phyloP scores from a whole-genome alignment of 2,888 invertebrate genomes.

The Ormyrus labotus region DNA sequence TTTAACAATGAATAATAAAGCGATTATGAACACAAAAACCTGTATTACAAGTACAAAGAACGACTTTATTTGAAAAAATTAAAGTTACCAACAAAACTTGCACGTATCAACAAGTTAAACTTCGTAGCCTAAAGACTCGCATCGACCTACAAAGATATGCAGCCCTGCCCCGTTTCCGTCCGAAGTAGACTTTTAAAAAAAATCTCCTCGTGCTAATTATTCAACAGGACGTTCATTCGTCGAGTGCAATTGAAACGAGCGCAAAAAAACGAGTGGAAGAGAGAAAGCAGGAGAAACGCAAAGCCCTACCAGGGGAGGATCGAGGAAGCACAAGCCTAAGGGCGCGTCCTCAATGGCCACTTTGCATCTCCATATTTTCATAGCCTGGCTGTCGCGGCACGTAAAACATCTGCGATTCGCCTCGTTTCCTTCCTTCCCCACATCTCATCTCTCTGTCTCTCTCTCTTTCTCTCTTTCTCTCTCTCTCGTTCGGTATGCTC shows the following conservation, averaged over 20 bases:
- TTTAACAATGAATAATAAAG: no score
- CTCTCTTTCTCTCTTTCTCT: no score
- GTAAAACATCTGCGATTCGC: slow-evolving; percentile 1
- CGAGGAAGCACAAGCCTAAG: not conserved
- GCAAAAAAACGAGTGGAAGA: not conserved
- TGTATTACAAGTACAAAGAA: no score
- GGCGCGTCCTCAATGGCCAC: slow-evolving; percentile 29
- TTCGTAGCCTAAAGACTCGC: no score
- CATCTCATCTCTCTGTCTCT: not conserved
- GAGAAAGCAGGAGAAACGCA: slow-evolving; percentile 5
- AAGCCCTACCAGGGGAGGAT: not conserved
- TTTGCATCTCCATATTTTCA: slow-evolving; percentile 29
- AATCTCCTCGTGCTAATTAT: slow-evolving; percentile 30
- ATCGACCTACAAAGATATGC: no score
- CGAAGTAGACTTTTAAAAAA: no score
- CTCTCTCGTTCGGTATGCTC: no score
- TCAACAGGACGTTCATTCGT: slow-evolving; percentile 10
- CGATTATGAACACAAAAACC: no score
- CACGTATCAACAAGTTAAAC: no score
- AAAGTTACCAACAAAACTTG: no score
- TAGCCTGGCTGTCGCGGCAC: not conserved
- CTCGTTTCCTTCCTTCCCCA: not conserved
- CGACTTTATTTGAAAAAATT: no score
- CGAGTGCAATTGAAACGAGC: slow-evolving; percentile 16
- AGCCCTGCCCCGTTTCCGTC: no score